Evolutionary conservation across 2,797 vertebrate species (phyloP), one percentile per base, ranked within the genome.

Genomic region (Falco peregrinus): DNA sequence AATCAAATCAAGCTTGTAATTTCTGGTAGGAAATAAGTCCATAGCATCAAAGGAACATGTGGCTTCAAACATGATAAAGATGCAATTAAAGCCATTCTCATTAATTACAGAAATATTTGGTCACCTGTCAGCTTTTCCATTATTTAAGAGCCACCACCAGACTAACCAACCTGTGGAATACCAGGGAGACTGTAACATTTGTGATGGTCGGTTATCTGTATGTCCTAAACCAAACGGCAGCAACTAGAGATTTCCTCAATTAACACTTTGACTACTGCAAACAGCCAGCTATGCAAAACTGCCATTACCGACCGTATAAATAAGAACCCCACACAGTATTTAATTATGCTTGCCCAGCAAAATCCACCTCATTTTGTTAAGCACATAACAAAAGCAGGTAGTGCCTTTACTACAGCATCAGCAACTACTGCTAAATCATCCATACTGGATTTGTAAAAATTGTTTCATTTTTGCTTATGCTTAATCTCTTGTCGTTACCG

Each of bases 151-250:
- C 11, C 45, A 85, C 19, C 16, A 67, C 18, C 29, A 67, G 48
- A 11, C 33, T n/a, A 33, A 53, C 13, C 20, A 51, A 17, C 24
- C 48, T 45, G 39, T 41, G 43, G 21, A 75, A 89, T 5, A 59
- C 16, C 11, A 33, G 16, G 24, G 68, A 71, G 80, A 75, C 22
- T 20, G 25, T 4, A 48, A 29, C 3, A 31, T 20, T 56, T 75
- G 53, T 3, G 8, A 35, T 8, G 28, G 41, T 56, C 19, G 12
- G n/a, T 16, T 4, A 45, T 1, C 12, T 5, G 9, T 2, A 6
- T 10, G 29, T n/a, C 59, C 67, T 51, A 73, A 16, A 85, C 19
- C 35, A 82, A 90, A 69, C 0, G 2, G 11, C 14, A 76, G 19
- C 56, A 63, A 64, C 11, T 14, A 43, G 5, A 61, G 5, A 43